Percentiles rank a stretch among this genome's conserved stretches.
Conservation (phyloP, 2,113 vertebrate species). For the Prietella phreatophila region DNA sequence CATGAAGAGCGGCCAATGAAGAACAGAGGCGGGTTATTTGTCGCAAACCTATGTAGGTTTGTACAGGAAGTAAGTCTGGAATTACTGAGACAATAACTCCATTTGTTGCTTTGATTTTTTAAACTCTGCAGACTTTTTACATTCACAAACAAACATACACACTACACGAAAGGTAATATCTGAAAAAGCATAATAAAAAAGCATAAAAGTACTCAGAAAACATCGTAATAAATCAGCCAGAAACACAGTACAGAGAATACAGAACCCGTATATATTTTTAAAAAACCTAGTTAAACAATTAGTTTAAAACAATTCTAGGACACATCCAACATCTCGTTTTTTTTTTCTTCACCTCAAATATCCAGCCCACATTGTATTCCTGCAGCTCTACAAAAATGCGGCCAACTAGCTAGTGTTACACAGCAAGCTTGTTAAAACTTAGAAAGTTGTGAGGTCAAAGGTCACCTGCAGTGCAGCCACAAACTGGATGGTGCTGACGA, state of each 20-base stretch:
- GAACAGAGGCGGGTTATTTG: too few species aligned
- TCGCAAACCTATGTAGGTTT: too few species aligned
- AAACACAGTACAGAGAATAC: background rate
- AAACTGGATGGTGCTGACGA: slow-evolving; percentile 98
- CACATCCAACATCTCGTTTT: background rate
- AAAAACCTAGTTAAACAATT: background rate
- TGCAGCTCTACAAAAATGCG: background rate
- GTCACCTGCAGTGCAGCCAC: slow-evolving; percentile 91
- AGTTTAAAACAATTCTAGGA: background rate
- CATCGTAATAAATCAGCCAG: background rate
- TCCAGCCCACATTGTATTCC: background rate
- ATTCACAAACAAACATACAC: too few species aligned
- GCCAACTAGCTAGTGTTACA: background rate
- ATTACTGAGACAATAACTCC: too few species aligned
- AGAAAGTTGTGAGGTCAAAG: slow-evolving; percentile 16
- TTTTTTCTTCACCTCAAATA: background rate
- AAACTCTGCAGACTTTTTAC: too few species aligned
- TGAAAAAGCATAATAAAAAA: too few species aligned
- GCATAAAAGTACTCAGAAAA: background rate
- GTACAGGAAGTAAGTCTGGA: too few species aligned
- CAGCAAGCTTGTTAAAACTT: slow-evolving; percentile 1
- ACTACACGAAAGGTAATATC: too few species aligned
- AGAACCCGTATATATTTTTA: background rate
- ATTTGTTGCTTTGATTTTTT: too few species aligned
- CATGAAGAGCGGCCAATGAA: too few species aligned